Evolutionary conservation across 2,113 vertebrate species (phyloP).

Genomic region (Elgaria multicarinata): DNA sequence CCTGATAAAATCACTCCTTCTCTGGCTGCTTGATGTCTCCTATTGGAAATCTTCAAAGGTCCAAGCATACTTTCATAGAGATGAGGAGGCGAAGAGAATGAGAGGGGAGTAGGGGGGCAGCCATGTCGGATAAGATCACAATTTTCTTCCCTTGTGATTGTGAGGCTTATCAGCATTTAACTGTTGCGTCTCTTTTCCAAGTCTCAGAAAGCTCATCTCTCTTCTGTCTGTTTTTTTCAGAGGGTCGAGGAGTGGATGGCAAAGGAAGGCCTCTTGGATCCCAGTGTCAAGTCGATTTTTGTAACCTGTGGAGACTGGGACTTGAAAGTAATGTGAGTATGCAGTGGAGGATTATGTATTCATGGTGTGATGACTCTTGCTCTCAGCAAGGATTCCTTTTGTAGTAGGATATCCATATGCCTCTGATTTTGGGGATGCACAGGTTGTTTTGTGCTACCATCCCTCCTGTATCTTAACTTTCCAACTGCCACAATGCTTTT

Average conservation of each 20-base stretch:
- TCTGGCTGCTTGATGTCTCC: slow-evolving; percentile 69
- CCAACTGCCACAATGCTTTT: too few species aligned
- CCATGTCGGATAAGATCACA: slow-evolving; percentile 72
- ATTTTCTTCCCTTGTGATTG: slow-evolving; percentile 78
- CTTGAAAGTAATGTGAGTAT: slow-evolving; percentile 90
- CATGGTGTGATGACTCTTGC: not conserved
- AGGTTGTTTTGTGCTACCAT: not conserved
- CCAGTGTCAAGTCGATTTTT: slow-evolving; percentile 88
- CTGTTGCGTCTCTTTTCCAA: slow-evolving; percentile 70
- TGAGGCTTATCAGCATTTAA: slow-evolving; percentile 76
- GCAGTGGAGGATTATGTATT: slow-evolving; percentile 51
- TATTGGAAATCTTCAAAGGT: slow-evolving; percentile 75
- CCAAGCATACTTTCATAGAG: slow-evolving; percentile 69
- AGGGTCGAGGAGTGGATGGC: slow-evolving; percentile 88
- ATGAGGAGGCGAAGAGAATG: slow-evolving; percentile 67
- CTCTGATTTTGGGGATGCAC: not conserved
- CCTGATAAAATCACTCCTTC: slow-evolving; percentile 72
- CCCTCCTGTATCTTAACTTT: not conserved
- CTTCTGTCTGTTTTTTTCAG: slow-evolving; percentile 81
- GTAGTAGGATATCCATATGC: not conserved
- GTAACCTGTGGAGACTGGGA: slow-evolving; percentile 90
- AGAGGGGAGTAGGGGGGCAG: slow-evolving; percentile 48
- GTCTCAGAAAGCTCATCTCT: slow-evolving; percentile 72
- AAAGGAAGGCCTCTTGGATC: slow-evolving; percentile 87
- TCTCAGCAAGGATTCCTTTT: not conserved